Percentiles rank a stretch among this genome's conserved stretches.
Conservation (phyloP, 2,113 vertebrate genomes). For the Microtus ochrogaster region DNA sequence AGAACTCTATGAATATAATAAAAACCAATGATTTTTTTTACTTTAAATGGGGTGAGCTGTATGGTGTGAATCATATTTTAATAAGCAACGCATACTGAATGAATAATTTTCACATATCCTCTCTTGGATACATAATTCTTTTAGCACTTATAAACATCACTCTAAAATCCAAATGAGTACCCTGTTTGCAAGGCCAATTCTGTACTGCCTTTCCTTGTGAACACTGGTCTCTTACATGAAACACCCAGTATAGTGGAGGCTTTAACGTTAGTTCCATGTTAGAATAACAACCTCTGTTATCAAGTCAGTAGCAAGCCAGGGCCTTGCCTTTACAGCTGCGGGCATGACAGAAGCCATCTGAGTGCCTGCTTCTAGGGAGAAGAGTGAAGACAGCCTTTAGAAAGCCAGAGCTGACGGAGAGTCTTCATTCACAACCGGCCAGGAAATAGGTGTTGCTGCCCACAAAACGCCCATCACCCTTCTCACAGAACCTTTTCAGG, state of each 20-base stretch:
- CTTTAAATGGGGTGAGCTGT: constrained; percentile 44
- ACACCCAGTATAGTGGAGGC: not conserved
- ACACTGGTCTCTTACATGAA: constrained; percentile 70
- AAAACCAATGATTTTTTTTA: constrained; percentile 21
- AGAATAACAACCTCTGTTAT: constrained; percentile 70
- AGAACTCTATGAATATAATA: constrained; percentile 5
- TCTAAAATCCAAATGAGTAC: constrained; percentile 41
- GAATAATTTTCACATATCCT: constrained; percentile 59
- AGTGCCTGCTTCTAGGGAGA: not conserved
- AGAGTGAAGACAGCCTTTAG: not conserved
- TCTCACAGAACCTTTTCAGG: constrained; percentile 55
- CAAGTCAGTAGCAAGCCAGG: constrained; percentile 36
- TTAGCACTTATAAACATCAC: constrained; percentile 48
- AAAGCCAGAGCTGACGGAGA: not conserved
- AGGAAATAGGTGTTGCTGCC: not conserved
- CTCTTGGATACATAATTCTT: constrained; percentile 35
- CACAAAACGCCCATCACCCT: not conserved
- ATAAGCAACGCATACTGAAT: constrained; percentile 28
- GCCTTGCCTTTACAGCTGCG: not conserved
- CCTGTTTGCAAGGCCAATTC: constrained; percentile 66
- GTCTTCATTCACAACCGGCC: not conserved
- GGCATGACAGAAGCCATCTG: not conserved
- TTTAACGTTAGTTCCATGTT: constrained; percentile 68
- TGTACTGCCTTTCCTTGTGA: constrained; percentile 45
- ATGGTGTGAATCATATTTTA: constrained; percentile 6